Base-by-base conservation (phyloP, 2,797 vertebrate genomes). In the Sarcophilus harrisii region DNA sequence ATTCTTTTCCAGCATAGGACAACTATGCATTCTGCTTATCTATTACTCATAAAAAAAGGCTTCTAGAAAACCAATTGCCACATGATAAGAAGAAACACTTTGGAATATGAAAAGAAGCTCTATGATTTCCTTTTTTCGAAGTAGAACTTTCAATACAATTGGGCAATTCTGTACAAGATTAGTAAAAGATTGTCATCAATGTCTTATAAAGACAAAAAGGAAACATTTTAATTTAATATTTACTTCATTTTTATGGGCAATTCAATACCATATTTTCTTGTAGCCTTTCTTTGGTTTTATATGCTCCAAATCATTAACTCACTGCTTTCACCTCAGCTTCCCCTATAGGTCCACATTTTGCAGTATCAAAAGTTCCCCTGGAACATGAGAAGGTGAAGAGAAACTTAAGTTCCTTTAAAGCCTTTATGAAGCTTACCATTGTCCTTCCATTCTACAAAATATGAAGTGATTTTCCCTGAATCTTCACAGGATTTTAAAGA, bases 241-340 rank as follows among this genome's bases (percentile, higher is more conserved):
- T 95, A 93, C 93, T 95, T 96, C 81, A 96, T 89, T 95, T 81
- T 95, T 92, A 94, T 58, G 96, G 95, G 90, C 92, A 93, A 94
- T 91, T 95, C 58, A 38, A 49, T 91, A 90, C 60, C 52, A 11
- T 89, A 90, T 92, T 95, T 87, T 93, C 92, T 95, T 95, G 32
- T 59, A 73, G 57, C 21, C 9, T 87, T 87, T 87, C 9, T 87
- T 38, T 49, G 21, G 38, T 10, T 87, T 87, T 49, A 5, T 38
- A 73, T 38, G 24, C 8, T 1, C n/a, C 18, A 81, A 81, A 45
- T 87, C 73, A 87, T 49, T 45, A 18, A 49, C 3, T 49, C 38
- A 87, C 24, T 21, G 13, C 24, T 87, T 24, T 10, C 24, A 27
- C 3, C 38, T 49, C 38, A 49, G 38, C 2, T 87, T 87, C 3